Evolutionary conservation across 2,797 vertebrate species (phyloP), one percentile per base, ranked within the genome.

Genomic region (Rhinella marina): DNA sequence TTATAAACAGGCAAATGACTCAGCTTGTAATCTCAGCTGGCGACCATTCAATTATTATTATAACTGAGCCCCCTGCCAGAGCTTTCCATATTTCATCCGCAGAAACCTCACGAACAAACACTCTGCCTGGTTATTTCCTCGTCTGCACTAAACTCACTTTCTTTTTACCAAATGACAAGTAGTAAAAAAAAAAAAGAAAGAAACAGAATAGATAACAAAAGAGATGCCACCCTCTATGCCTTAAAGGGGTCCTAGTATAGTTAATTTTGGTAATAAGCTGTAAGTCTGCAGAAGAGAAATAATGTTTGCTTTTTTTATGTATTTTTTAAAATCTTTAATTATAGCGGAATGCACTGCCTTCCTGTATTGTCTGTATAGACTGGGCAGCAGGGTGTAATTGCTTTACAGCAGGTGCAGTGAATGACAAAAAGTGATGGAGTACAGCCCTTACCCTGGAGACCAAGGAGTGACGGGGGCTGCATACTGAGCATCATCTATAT

Each of bases 1-100:
- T 81, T 88, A 88, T 86, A 82, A 87, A 84, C 82, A 83, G 82
- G 61, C 80, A 80, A 85, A 87, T 72, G 82, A 41, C 82, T 68
- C 81, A 80, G 82, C 62, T 78, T 57, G 79, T 23, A 25, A 29
- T 79, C 72, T 4, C 83, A 61, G 79, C 88, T 52, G 79, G 86
- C 6, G n/a, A 27, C 61, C 84, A 66, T 32, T 83, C 78, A 82
- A 64, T 82, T 64, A 86, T 83, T 86, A 88, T 88, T 86, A 86
- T 85, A 86, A 88, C 62, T 11, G 84, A 86, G 83, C 79, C 86
- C 70, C 86, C 86, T 79, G 83, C 86, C 50, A 83, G 61, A 73
- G 80, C 81, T 64, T 88, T 86, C 64, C 86, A 57, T 86, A 89
- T 89, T 86, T 86, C 87, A 73, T 80, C 82, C 23, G 50, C 78